phyloP scores from a whole-genome alignment of 2,113 vertebrate species.

The Cettia cetti region DNA sequence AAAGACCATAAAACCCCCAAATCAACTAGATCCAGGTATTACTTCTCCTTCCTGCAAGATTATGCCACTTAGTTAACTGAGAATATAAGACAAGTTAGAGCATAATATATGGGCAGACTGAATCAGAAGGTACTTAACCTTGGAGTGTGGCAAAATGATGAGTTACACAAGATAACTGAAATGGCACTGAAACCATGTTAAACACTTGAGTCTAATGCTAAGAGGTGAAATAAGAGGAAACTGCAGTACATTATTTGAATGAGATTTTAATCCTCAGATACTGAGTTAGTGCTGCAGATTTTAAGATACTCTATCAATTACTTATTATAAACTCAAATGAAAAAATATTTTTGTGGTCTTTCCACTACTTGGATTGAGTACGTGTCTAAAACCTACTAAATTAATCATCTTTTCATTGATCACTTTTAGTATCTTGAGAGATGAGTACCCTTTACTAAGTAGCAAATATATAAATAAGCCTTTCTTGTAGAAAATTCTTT shows the following conservation, averaged over 20 bases:
- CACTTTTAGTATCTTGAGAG: not conserved
- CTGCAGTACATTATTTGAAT: not conserved
- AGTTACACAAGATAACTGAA: not conserved
- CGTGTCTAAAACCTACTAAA: not conserved
- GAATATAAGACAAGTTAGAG: not conserved
- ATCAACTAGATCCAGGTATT: not conserved
- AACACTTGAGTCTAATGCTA: not conserved
- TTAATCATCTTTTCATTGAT: not conserved
- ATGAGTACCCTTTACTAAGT: not conserved
- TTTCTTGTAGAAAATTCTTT: not conserved
- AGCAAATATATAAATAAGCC: not conserved
- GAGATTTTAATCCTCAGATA: not conserved
- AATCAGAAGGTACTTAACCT: not conserved
- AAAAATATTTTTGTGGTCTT: not conserved
- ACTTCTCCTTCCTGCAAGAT: not conserved
- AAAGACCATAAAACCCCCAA: not conserved
- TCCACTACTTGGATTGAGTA: not conserved
- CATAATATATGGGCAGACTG: not conserved
- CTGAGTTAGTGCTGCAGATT: not conserved
- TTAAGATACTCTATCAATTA: not conserved
- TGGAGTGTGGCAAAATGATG: not conserved
- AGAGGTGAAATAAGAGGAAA: not conserved
- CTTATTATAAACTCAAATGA: not conserved
- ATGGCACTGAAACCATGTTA: not conserved
- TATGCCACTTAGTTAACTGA: not conserved